Conservation (phyloP, 2,888 invertebrate species). For the Stictocephala bisonia region DNA sequence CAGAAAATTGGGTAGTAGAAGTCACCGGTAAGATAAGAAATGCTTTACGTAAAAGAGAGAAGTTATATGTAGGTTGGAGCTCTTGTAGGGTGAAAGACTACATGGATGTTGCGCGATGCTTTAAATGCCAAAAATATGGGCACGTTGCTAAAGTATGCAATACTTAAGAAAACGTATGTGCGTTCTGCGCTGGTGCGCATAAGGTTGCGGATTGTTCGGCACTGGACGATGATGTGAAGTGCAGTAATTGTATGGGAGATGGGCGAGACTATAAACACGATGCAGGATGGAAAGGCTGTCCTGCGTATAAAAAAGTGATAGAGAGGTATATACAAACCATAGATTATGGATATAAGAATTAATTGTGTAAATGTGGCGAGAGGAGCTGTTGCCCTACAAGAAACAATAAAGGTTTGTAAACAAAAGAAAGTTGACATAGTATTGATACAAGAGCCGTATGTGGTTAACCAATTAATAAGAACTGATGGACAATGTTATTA, state of each 20-base stretch:
- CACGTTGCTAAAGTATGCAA: background rate
- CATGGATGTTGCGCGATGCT: background rate
- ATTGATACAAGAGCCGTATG: background rate
- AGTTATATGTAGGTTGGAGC: background rate
- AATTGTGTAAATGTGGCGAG: no score
- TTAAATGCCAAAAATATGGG: background rate
- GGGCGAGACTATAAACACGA: background rate
- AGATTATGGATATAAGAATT: background rate
- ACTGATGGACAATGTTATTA: no score
- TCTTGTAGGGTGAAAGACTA: constrained; percentile 1
- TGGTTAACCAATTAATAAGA: no score
- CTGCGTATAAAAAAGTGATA: background rate
- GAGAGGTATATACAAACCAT: background rate
- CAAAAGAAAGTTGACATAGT: no score
- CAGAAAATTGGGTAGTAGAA: no score
- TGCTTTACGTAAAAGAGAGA: background rate
- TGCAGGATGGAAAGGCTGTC: background rate
- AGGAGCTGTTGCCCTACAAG: no score
- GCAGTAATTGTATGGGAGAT: background rate
- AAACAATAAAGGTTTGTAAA: no score
- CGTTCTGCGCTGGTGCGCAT: no score
- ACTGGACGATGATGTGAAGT: background rate
- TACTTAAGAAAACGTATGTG: no score
- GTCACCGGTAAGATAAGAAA: no score
- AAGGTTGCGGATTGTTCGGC: background rate